Evolutionary conservation across 1,140 invertebrate species (phyloP).

Genomic region (Pseudomyrmex flavicornis): DNA sequence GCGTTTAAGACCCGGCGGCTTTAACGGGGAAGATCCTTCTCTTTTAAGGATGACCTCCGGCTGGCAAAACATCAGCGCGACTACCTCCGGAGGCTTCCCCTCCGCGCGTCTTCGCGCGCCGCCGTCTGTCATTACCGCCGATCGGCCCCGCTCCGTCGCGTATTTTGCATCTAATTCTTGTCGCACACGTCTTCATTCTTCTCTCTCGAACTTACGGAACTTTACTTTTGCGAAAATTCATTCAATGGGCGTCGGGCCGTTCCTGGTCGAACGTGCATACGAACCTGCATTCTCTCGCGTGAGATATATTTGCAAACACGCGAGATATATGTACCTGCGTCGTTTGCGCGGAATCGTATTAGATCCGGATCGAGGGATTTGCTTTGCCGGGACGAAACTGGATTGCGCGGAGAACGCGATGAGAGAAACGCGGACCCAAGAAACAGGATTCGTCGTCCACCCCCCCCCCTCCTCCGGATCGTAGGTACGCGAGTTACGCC

Average conservation of each 20-base stretch:
- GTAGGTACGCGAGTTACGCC: not conserved
- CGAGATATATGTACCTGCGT: not conserved
- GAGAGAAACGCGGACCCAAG: not conserved
- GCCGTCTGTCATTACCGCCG: not conserved
- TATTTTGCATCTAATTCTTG: too few relatives aligned
- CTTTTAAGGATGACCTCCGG: conserved; percentile 38
- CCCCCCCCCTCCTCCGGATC: not conserved
- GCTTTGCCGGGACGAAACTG: conserved; percentile 16
- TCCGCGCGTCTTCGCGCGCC: not conserved
- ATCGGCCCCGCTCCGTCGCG: too few relatives aligned
- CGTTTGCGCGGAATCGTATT: conserved; percentile 26
- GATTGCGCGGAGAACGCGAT: not conserved
- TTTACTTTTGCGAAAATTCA: conserved; percentile 10
- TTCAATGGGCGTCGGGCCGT: not conserved
- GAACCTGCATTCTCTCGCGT: too few relatives aligned
- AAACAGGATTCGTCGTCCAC: conserved; percentile 24
- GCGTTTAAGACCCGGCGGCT: conserved; percentile 19
- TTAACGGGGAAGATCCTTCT: not conserved
- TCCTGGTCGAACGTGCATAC: not conserved
- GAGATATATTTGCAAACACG: not conserved
- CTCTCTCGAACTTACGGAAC: not conserved
- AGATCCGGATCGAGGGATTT: conserved; percentile 45
- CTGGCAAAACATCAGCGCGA: conserved; percentile 52
- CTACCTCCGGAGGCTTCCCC: conserved; percentile 32
- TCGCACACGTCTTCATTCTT: not conserved